Conservation (phyloP, 2,888 invertebrate species). For the Atrina japonica region DNA sequence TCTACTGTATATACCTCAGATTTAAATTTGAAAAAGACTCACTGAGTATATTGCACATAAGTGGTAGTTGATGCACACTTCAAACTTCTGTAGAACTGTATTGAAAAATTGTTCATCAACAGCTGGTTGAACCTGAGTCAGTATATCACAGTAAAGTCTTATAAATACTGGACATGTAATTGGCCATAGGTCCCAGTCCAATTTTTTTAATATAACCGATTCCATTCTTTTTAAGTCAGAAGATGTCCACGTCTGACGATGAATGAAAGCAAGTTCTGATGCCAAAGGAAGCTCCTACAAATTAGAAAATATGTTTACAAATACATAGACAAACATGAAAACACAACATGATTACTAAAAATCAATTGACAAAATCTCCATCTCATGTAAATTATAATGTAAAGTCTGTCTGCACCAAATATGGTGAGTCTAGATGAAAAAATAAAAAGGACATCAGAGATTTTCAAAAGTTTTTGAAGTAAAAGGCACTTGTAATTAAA, state of each 20-base stretch:
- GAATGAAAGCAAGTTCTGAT: slow-evolving; percentile 65
- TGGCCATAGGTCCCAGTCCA: slow-evolving; percentile 69
- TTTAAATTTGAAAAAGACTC: too few species aligned
- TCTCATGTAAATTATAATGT: too few species aligned
- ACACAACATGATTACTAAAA: too few species aligned
- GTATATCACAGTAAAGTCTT: slow-evolving; percentile 59
- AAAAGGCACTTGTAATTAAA: too few species aligned
- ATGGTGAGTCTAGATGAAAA: too few species aligned
- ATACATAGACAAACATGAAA: too few species aligned
- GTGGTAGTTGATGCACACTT: slow-evolving; percentile 58
- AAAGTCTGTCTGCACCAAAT: too few species aligned
- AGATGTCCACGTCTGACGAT: slow-evolving; percentile 72
- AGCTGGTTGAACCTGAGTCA: slow-evolving; percentile 39
- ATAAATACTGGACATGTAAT: slow-evolving; percentile 69
- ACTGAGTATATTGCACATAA: slow-evolving; percentile 55
- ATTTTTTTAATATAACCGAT: slow-evolving; percentile 70
- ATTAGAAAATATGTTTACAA: not conserved
- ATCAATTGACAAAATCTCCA: too few species aligned
- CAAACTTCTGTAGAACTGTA: slow-evolving; percentile 47
- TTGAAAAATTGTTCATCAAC: slow-evolving; percentile 41
- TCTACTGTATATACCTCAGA: too few species aligned
- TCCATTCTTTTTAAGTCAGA: slow-evolving; percentile 77
- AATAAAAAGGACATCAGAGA: too few species aligned
- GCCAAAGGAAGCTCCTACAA: slow-evolving; percentile 67
- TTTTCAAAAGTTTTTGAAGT: too few species aligned